Conservation (phyloP, 2,113 vertebrate genomes). For the Cinclus cinclus region DNA sequence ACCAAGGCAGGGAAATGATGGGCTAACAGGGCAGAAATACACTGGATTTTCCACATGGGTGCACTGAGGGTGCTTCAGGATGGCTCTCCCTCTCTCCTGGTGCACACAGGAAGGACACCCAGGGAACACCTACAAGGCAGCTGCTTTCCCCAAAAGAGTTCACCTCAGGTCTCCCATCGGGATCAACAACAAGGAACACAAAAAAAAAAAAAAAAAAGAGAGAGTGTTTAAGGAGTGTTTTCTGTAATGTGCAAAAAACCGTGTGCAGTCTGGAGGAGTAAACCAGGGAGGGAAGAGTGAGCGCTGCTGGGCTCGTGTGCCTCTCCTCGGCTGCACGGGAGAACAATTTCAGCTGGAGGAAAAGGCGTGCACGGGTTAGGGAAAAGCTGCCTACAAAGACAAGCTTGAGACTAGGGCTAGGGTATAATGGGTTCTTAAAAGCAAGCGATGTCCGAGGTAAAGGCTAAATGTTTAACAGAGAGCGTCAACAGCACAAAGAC, state of each 20-base stretch:
- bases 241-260: background rate
- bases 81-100: background rate
- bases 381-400: background rate
- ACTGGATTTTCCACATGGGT: rapidly evolving
- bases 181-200: background rate
- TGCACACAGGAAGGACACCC: background rate
- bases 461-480: background rate
- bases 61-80: background rate
- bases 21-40: background rate
- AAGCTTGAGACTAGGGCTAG: background rate
- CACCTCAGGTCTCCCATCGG: background rate
- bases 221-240: background rate
- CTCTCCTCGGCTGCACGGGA: background rate
- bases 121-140: rapidly evolving
- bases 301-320: background rate
- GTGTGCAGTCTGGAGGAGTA: background rate
- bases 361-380: background rate
- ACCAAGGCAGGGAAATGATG: background rate
- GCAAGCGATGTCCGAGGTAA: background rate
- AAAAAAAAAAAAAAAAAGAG: too few relatives aligned
- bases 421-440: background rate
- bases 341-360: background rate
- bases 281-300: background rate
- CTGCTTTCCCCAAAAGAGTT: background rate
- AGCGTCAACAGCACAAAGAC: background rate